Evolutionary conservation across 1,140 invertebrate species (phyloP).

Genomic region (Andricus grossulariae): DNA sequence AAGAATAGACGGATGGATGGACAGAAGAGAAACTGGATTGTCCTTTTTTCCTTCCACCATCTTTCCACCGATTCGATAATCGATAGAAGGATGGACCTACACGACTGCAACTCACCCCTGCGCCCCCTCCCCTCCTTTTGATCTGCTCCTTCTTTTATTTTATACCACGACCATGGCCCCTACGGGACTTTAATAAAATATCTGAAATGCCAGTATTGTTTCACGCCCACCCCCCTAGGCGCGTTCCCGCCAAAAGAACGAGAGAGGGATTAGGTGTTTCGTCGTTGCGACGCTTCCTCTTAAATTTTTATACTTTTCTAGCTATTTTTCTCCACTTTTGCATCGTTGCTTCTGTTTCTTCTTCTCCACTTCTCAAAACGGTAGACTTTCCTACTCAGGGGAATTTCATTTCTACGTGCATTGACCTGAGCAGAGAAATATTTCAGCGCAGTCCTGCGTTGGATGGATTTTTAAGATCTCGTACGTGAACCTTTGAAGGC

Average conservation of each 20-base stretch:
- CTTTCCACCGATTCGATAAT: slow-evolving; percentile 63
- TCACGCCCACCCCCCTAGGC: slow-evolving; percentile 51
- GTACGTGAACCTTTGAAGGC: no score
- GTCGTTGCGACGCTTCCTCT: slow-evolving; percentile 47
- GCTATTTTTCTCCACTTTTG: slow-evolving; percentile 4
- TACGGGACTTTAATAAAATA: slow-evolving; percentile 73
- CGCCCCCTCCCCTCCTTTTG: slow-evolving; percentile 39
- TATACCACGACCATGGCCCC: slow-evolving; percentile 56
- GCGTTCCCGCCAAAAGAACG: slow-evolving; percentile 46
- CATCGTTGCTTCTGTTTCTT: slow-evolving; percentile 22
- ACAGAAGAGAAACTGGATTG: slow-evolving; percentile 1
- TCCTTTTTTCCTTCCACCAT: slow-evolving; percentile 29
- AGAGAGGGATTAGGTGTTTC: slow-evolving; percentile 54
- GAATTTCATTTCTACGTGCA: slow-evolving; percentile 24
- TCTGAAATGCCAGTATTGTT: slow-evolving; percentile 73
- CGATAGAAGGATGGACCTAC: slow-evolving; percentile 60
- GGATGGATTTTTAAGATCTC: not conserved
- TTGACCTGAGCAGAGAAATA: slow-evolving; percentile 11
- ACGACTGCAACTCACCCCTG: slow-evolving; percentile 35
- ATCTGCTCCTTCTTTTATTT: slow-evolving; percentile 29
- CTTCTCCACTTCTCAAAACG: slow-evolving; percentile 22
- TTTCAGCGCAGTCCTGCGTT: not conserved
- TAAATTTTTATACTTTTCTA: slow-evolving; percentile 36
- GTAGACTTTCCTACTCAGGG: slow-evolving; percentile 24
- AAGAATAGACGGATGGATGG: slow-evolving; percentile 27